phyloP scores from a whole-genome alignment of 2,888 invertebrate species.

The Drosophila robusta region DNA sequence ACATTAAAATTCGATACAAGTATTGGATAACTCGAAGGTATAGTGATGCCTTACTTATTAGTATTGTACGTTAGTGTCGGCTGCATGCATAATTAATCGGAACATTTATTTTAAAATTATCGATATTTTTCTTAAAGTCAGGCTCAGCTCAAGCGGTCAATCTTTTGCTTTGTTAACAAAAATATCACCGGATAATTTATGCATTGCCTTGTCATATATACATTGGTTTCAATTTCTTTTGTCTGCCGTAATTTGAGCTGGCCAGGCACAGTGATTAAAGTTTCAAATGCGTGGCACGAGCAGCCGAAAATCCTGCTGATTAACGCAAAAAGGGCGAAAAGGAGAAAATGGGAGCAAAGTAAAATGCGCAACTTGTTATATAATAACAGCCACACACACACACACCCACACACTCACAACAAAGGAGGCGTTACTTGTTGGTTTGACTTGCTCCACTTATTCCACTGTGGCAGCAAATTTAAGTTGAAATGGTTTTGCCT shows the following conservation, averaged over 20 bases:
- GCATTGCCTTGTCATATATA: conserved; percentile 16
- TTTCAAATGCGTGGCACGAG: conserved; percentile 38
- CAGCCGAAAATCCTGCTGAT: conserved; percentile 22
- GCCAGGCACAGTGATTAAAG: conserved; percentile 39
- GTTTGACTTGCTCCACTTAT: background rate
- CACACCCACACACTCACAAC: background rate
- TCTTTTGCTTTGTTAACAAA: conserved; percentile 5
- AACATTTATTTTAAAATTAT: background rate
- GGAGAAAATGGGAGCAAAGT: background rate
- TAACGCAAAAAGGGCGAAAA: conserved; percentile 5
- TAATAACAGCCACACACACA: conserved; percentile 17
- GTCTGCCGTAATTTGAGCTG: conserved; percentile 11
- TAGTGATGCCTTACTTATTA: background rate
- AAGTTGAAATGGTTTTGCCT: conserved; percentile 21
- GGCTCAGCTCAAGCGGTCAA: background rate
- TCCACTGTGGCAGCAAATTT: conserved; percentile 1
- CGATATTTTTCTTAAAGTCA: background rate
- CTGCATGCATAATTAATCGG: background rate
- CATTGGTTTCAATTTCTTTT: conserved; percentile 22
- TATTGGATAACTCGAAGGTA: background rate
- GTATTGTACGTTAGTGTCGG: background rate
- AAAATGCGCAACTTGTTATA: conserved; percentile 23
- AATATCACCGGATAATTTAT: conserved; percentile 21
- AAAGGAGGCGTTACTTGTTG: conserved; percentile 3
- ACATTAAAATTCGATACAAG: background rate